Evolutionary conservation across 2,888 invertebrate species (phyloP), one percentile per base, ranked within the genome.

Genomic region (Cryptophagus acutangulus): DNA sequence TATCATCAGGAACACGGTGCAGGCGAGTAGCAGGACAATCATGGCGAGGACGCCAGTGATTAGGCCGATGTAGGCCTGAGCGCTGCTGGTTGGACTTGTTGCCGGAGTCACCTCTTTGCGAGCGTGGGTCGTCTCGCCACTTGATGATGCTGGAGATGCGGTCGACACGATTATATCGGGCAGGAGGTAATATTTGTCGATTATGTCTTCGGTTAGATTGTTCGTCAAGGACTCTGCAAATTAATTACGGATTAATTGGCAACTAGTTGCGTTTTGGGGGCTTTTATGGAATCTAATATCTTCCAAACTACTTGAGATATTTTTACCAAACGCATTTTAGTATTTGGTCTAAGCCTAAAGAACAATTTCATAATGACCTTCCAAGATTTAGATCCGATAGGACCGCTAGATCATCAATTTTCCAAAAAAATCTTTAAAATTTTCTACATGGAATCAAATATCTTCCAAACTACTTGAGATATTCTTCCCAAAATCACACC

Each of bases 31-130:
- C 4, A 84, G 69, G 1, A 79, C 78, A 33, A 82, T 71, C 59
- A 83, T 79, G 2, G 81, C 82, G 45, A 84, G 62, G 0, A 79
- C 77, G 1, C 81, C 81, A 24, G 82, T 82, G 12, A 85, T 75
- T 1, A 86, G 67, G 0, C 83, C 77, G 6, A 81, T 78, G 41
- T 80, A 78, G 2, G 68, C 69, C 47, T 75, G 69, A 6, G 77
- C 74, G 50, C 73, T 79, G 71, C 64, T 79, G 54, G 73, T 80
- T 49, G 67, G 78, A 68, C 63, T 80, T 54, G 66, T 80, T 60
- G 65, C 82, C 63, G 65, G 73, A 1, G 79, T 71, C 0, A 79
- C 75, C 37, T 78, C 71, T 53, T 71, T 71, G 67, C 71, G 15
- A 64, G 79, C 51, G 71, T 71, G 58, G 62, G 69, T 52, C 64